Evolutionary conservation across 2,113 vertebrate species (phyloP), one percentile per base, ranked within the genome.

Genomic region (Dendropsophus ebraccatus): DNA sequence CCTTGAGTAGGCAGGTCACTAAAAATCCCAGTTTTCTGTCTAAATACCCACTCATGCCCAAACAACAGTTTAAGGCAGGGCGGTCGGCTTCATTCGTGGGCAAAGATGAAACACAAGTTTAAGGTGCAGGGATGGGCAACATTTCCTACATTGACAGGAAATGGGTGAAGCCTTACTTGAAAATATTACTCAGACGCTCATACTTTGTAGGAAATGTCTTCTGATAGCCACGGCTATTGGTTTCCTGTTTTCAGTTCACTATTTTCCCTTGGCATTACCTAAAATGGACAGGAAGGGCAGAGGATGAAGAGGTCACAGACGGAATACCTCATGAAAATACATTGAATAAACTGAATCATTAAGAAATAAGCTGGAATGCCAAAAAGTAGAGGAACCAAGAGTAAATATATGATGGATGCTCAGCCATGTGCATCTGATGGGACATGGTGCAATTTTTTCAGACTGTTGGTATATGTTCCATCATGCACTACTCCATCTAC

Each of bases 171-270:
- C 95, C 94, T 92, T 88, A 91, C 91, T 92, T 72, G 35, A 94
- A 95, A 94, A 96, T 93, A 95, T 93, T 95, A 95, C 95, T 94
- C 91, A 92, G 93, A 94, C 91, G 60, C 93, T 93, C 95, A 94
- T 91, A 90, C 90, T 91, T 89, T 88, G 93, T 94, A 98, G 96
- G 96, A 98, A 98, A 95, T 89, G 92, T 94, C 94, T 96, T 95
- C 95, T 92, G 96, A 97, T 97, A 97, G 95, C 95, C 89, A 89
- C 90, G 92, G 92, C 94, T 93, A 92, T 95, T 94, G 91, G 94
- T 93, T 98, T 98, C 97, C 97, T 98, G 97, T 97, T 97, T 95
- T 94, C 94, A 92, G 90, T 90, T 84, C 92, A 92, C 92, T 92
- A 81, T 88, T 90, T 95, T 91, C 93, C 90, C 56, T 81, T 86